Conservation (phyloP, 2,113 vertebrate genomes). For the Telmatochromis sp. region DNA sequence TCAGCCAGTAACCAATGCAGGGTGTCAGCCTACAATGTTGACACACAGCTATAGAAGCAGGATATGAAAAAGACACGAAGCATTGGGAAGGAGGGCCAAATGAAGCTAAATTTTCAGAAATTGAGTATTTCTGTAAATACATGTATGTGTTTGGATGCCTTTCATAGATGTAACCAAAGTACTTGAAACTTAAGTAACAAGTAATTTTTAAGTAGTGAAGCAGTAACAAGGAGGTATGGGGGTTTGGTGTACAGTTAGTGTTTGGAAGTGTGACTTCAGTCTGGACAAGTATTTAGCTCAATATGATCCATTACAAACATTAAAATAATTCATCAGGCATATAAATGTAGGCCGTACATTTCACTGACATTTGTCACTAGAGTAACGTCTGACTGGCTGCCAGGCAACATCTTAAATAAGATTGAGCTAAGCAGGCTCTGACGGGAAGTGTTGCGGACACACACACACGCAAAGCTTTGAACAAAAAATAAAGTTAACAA, state of each 20-base stretch:
- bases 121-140: neutral
- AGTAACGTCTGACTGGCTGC: neutral
- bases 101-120: neutral
- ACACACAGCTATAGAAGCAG: constrained; percentile 10
- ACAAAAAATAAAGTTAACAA: neutral
- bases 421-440: neutral
- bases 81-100: neutral
- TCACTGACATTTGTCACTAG: neutral
- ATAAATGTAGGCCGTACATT: neutral
- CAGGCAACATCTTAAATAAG: neutral
- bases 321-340: neutral
- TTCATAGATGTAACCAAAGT: neutral
- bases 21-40: constrained; percentile 31
- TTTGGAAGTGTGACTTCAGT: neutral
- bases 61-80: neutral
- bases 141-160: neutral
- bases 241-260: neutral
- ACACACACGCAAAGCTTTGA: neutral
- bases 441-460: neutral
- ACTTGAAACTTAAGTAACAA: neutral
- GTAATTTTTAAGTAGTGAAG: neutral
- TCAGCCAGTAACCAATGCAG: constrained; percentile 31
- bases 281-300: neutral
- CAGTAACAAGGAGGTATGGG: neutral
- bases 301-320: neutral